phyloP scores from a whole-genome alignment of 2,888 invertebrate species.

The Dynastes tityus region DNA sequence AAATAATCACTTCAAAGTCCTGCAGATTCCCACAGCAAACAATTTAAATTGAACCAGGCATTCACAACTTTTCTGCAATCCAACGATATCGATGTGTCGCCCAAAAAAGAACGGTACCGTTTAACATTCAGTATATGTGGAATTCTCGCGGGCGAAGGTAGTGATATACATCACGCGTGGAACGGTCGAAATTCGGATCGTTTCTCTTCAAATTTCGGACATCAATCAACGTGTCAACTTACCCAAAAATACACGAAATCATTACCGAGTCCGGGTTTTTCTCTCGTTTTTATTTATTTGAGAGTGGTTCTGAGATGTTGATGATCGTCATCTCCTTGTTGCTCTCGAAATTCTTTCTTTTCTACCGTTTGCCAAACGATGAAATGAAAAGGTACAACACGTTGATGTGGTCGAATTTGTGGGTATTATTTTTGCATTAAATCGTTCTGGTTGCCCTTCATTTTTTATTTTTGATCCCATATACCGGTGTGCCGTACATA shows the following conservation, averaged over 20 bases:
- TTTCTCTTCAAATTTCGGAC: slow-evolving; percentile 59
- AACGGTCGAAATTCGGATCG: slow-evolving; percentile 61
- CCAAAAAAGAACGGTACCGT: not conserved
- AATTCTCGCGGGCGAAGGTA: slow-evolving; percentile 59
- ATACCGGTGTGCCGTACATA: too few species aligned
- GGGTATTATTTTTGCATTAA: slow-evolving; percentile 21
- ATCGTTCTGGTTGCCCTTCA: not conserved
- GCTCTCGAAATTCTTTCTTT: not conserved
- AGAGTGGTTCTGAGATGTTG: slow-evolving; percentile 11
- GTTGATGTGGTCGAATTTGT: slow-evolving; percentile 7
- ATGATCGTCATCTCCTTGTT: slow-evolving; percentile 27
- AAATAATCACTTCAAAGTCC: too few species aligned
- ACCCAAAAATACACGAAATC: slow-evolving; percentile 45
- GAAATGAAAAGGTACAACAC: not conserved
- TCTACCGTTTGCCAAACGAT: not conserved
- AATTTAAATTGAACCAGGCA: too few species aligned
- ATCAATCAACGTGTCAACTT: slow-evolving; percentile 57
- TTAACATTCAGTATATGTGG: slow-evolving; percentile 55
- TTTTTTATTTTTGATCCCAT: not conserved
- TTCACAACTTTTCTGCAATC: too few species aligned
- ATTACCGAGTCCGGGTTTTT: slow-evolving; percentile 37
- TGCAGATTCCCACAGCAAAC: too few species aligned
- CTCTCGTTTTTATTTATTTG: slow-evolving; percentile 34
- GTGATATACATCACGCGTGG: slow-evolving; percentile 64
- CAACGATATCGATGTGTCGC: too few species aligned